Conservation (phyloP, 37 sponge, comb jelly and placozoan genomes). For the Halichondria panicea region DNA sequence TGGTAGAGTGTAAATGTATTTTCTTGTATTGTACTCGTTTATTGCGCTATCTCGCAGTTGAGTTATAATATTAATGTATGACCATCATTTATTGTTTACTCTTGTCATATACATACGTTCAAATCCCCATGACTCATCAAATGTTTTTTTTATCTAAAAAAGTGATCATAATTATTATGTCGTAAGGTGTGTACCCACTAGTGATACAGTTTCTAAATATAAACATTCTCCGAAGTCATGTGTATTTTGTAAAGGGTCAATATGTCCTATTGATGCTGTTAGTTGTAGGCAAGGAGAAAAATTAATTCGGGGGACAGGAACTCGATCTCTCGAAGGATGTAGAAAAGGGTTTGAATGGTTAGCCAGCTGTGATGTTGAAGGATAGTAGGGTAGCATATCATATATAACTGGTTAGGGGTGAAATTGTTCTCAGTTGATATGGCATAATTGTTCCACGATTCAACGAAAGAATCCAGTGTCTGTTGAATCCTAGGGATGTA, state of each 20-base stretch:
- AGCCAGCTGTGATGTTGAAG: not conserved
- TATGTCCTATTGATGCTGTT: not conserved
- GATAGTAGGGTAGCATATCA: not conserved
- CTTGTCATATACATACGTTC: too few species aligned
- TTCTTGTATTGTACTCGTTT: too few species aligned
- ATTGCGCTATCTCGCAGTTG: too few species aligned
- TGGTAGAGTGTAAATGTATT: too few species aligned
- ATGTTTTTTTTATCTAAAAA: too few species aligned
- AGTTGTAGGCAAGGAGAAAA: not conserved
- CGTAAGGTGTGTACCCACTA: too few species aligned
- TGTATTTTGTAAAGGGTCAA: not conserved
- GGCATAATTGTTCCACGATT: constrained; percentile 47
- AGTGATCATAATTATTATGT: too few species aligned
- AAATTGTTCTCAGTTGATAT: constrained; percentile 25
- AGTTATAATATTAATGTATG: too few species aligned
- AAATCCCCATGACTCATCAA: too few species aligned
- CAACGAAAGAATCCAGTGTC: constrained; percentile 33
- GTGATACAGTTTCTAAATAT: too few species aligned
- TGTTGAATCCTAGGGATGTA: constrained; percentile 27
- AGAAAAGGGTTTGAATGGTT: not conserved
- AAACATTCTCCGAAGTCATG: not conserved
- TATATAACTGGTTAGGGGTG: constrained; percentile 37
- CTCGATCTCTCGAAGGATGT: not conserved
- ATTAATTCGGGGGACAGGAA: not conserved
- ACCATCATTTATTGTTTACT: too few species aligned